phyloP scores from a whole-genome alignment of 2,888 invertebrate genomes.

The Epicampocera succincta region DNA sequence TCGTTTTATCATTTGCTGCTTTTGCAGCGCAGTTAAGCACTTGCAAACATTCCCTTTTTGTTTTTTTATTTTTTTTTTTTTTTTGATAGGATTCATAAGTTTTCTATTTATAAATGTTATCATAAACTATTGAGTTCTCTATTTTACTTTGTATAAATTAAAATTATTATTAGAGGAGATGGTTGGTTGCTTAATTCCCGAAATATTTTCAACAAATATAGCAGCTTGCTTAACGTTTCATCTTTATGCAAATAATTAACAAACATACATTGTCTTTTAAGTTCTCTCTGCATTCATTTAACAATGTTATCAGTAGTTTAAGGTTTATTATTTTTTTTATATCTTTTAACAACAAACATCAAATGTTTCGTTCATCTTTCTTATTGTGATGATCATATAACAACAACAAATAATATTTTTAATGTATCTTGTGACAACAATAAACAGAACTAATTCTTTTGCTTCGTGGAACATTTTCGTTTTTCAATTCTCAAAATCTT shows the following conservation, averaged over 20 bases:
- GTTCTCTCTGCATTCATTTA: constrained; percentile 28
- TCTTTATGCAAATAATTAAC: constrained; percentile 45
- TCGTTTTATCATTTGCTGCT: no score
- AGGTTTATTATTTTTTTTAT: constrained; percentile 17
- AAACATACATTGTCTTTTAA: constrained; percentile 42
- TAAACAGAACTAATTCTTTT: constrained; percentile 54
- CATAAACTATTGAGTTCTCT: constrained; percentile 45
- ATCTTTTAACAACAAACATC: constrained; percentile 66
- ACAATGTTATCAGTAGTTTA: constrained; percentile 53
- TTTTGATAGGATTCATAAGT: constrained; percentile 64
- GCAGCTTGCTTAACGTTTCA: constrained; percentile 22
- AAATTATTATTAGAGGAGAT: constrained; percentile 64
- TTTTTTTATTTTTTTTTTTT: constrained; percentile 43
- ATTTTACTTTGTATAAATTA: constrained; percentile 45
- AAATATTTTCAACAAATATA: constrained; percentile 29
- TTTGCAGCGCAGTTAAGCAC: no score
- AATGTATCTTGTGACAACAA: constrained; percentile 63
- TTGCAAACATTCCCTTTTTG: background rate
- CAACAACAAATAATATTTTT: constrained; percentile 59
- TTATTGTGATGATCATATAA: constrained; percentile 62
- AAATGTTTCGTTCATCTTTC: constrained; percentile 47
- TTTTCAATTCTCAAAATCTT: constrained; percentile 5
- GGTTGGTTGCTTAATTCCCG: constrained; percentile 56
- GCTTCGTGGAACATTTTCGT: constrained; percentile 13
- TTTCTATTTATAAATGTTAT: constrained; percentile 46